Conservation (phyloP, 2,797 vertebrate species). For the Taeniopygia guttata region DNA sequence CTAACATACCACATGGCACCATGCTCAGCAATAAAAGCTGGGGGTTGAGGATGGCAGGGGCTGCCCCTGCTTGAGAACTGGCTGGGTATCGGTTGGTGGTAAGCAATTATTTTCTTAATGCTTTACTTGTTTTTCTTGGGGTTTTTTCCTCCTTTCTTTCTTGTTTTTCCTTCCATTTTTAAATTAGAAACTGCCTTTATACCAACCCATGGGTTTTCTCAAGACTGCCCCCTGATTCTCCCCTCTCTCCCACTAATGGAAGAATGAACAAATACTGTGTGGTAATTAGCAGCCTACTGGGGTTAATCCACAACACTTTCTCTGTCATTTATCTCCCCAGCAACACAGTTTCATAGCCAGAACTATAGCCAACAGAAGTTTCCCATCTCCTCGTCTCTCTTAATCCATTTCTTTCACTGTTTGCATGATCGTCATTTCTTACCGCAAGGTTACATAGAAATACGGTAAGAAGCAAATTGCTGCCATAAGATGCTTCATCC, state of each 20-base stretch:
- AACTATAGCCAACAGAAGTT: background rate
- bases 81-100: background rate
- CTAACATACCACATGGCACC: background rate
- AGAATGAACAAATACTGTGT: background rate
- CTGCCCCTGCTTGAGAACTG: background rate
- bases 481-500: background rate
- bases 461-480: background rate
- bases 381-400: background rate
- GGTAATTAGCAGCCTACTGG: background rate
- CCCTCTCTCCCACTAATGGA: accelerated
- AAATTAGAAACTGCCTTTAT: background rate
- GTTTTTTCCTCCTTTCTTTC: background rate
- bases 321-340: background rate
- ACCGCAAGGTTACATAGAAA: background rate
- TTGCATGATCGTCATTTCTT: background rate
- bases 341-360: background rate
- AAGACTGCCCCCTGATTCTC: background rate
- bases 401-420: background rate
- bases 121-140: background rate
- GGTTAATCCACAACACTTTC: background rate
- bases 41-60: background rate
- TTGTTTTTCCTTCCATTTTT: background rate
- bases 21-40: background rate
- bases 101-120: background rate
- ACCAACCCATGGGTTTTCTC: background rate